These are phyloP conservation scores for Trichomycterus rosablanca DNA, from an alignment of 2,113 vertebrate species.

Conservation along the genomic window DNA sequence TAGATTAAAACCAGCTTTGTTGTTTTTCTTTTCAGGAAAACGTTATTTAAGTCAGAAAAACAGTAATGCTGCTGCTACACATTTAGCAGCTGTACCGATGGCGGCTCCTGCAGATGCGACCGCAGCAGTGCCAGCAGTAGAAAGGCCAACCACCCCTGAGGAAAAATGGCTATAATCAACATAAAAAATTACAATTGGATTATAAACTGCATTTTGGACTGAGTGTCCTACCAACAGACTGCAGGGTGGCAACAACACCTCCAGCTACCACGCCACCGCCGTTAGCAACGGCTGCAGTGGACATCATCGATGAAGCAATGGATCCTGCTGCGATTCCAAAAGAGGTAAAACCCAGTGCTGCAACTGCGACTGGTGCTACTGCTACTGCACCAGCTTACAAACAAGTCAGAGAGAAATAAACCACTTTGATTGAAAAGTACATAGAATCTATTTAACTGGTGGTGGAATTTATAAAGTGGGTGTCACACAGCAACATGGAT, in stretches of 20 bases:
- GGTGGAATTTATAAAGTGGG: no score
- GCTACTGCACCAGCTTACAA: neutral
- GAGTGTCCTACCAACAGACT: conserved; percentile 33
- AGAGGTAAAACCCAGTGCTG: conserved; percentile 22
- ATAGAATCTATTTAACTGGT: no score
- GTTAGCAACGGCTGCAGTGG: conserved; percentile 25
- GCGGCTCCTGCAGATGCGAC: neutral
- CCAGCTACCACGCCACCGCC: conserved; percentile 39
- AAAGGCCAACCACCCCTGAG: conserved; percentile 21
- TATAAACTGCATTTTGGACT: neutral
- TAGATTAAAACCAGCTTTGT: neutral
- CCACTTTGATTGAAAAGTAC: no score
- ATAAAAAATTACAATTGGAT: neutral
- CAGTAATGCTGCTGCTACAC: no score
- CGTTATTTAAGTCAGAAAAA: no score
- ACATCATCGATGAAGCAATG: conserved; percentile 27
- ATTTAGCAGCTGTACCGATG: neutral
- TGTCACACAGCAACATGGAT: no score
- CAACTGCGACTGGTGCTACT: conserved; percentile 7
- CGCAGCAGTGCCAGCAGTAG: neutral
- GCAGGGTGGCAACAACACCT: conserved; percentile 28
- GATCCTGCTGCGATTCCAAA: conserved; percentile 37
- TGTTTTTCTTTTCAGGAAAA: no score
- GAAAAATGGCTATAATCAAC: neutral
- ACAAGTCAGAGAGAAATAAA: no score